Conservation (phyloP, 1,140 invertebrate genomes). For the Drosophila repletoides region DNA sequence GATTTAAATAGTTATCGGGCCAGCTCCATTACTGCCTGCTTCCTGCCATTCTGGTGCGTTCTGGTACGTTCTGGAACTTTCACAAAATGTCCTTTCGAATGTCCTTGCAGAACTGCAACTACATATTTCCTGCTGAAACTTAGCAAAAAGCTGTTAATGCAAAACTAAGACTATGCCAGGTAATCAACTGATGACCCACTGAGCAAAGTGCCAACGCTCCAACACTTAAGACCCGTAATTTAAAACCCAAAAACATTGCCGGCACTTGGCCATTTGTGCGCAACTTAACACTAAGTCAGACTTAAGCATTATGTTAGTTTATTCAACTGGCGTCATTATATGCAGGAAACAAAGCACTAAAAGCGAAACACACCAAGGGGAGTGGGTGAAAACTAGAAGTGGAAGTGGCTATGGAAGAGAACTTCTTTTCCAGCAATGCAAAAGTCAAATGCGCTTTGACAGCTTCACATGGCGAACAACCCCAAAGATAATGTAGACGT, state of each 20-base stretch:
- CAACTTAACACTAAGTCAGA: not conserved
- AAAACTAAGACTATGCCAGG: conserved; percentile 7
- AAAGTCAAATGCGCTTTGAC: conserved; percentile 67
- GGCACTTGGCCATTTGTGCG: not conserved
- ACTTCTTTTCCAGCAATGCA: conserved; percentile 12
- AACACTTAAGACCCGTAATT: conserved; percentile 33
- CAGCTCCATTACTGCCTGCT: not conserved
- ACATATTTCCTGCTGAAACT: conserved; percentile 8
- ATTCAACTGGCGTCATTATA: conserved; percentile 43
- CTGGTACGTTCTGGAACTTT: not conserved
- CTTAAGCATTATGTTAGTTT: conserved; percentile 36
- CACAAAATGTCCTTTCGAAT: not conserved
- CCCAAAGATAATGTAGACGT: not conserved
- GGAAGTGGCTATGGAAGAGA: not conserved
- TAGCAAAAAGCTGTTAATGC: conserved; percentile 8
- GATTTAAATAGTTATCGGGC: conserved; percentile 22
- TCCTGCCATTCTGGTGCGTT: not conserved
- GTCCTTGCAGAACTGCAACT: not conserved
- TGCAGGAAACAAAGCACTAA: conserved; percentile 32
- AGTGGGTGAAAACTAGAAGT: not conserved
- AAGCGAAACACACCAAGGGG: not conserved
- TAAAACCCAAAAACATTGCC: conserved; percentile 13
- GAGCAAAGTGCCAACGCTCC: conserved; percentile 21
- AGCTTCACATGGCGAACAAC: conserved; percentile 37
- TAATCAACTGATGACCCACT: conserved; percentile 36